Base-by-base conservation (phyloP, 2,113 vertebrate genomes). In the Sorex fumeus region DNA sequence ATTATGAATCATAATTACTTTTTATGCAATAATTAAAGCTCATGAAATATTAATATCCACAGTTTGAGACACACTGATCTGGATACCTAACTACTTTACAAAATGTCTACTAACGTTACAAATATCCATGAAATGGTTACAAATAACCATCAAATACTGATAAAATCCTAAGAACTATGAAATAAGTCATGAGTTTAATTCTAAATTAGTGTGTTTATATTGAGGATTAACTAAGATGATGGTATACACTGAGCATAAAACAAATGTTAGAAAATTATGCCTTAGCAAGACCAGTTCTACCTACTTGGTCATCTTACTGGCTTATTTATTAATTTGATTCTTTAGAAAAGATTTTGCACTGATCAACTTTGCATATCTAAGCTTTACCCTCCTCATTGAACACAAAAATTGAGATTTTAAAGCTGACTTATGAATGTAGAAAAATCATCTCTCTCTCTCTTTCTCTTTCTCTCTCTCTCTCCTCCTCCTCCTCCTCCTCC, bases 51-150 rank as follows among this genome's bases (percentile, higher is more conserved):
- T 16, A 6, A 4, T 67, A 40, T 21, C 76, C 2, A 84, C 10
- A 47, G 1, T 75, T 91, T 64, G 30, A 79, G 62, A 91, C 77
- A 6, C 43, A 88, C 5, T 69, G n/a, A 40, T 86, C 10, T 23
- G 40, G 25, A 84, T 86, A 18, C 28, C 90, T 80, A 92, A 8
- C 23, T 87, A 77, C 4, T 71, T 76, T 60, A 83, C 19, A 79
- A 84, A 60, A 36, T 86, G 5, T 25, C 21, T 40, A 82, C 78
- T 88, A 79, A 43, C 32, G 16, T 75, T 82, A 94, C 91, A 80
- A 86, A 84, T 60, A n/a, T n/a, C n/a, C n/a, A n/a, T n/a, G n/a
- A n/a, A n/a, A n/a, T n/a, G n/a, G n/a, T n/a, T n/a, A n/a, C n/a
- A n/a, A n/a, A n/a, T n/a, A n/a, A n/a, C n/a, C n/a, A 76, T n/a